Evolutionary conservation across 2,113 vertebrate species (phyloP).

Genomic region (Bufo gargarizans): DNA sequence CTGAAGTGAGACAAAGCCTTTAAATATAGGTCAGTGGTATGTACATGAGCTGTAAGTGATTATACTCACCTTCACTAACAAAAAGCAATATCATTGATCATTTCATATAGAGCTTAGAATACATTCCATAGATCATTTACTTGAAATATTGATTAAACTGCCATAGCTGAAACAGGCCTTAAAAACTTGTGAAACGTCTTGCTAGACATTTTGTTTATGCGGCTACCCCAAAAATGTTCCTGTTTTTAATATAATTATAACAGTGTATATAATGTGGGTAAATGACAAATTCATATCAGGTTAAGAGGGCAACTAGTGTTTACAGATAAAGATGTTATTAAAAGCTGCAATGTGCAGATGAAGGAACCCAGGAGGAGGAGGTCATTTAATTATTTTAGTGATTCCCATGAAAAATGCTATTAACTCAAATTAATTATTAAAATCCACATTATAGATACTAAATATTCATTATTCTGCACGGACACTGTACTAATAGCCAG

Average conservation of each 20-base stretch:
- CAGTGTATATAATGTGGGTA: constrained; percentile 5
- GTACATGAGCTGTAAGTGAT: background rate
- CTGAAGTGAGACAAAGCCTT: too few species aligned
- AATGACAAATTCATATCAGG: background rate
- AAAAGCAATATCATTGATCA: background rate
- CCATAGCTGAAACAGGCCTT: background rate
- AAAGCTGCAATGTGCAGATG: background rate
- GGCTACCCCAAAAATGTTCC: background rate
- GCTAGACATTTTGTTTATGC: constrained; percentile 6
- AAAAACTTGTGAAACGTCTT: background rate
- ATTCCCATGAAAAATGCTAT: constrained; percentile 34
- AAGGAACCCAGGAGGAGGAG: constrained; percentile 1
- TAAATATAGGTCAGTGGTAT: background rate
- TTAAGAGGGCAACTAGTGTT: background rate
- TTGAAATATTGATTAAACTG: background rate
- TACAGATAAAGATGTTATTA: constrained; percentile 4
- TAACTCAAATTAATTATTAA: constrained; percentile 55
- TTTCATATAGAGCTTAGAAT: background rate
- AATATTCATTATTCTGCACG: constrained; percentile 34
- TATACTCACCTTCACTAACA: background rate
- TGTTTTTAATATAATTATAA: background rate
- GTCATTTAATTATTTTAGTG: constrained; percentile 40
- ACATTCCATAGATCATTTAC: background rate
- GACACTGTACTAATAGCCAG: constrained; percentile 10
- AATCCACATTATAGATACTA: constrained; percentile 32